These are phyloP conservation scores for Luscinia luscinia DNA, from an alignment of 2,797 vertebrate species.

Conservation along the genomic window DNA sequence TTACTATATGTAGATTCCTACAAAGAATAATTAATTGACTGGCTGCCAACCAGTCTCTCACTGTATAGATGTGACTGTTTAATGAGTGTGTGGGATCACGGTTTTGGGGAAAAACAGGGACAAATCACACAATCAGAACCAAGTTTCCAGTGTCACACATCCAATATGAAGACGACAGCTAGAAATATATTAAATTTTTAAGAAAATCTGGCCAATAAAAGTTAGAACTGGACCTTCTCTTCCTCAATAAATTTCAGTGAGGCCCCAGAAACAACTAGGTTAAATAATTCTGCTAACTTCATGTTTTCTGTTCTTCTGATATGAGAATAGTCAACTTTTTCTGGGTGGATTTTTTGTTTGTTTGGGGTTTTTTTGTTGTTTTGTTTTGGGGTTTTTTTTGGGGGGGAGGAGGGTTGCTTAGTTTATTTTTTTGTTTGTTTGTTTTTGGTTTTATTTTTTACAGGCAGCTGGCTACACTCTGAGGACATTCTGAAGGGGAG, in stretches of 20 bases:
- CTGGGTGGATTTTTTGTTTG: not conserved
- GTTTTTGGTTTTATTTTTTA: not conserved
- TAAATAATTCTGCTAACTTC: not conserved
- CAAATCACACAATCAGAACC: not conserved
- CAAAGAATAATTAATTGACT: not conserved
- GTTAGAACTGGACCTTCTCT: not conserved
- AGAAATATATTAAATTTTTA: not conserved
- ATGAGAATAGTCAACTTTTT: not conserved
- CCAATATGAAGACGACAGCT: not conserved
- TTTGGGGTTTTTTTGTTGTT: not conserved
- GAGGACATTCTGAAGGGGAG: not conserved
- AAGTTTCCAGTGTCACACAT: not conserved
- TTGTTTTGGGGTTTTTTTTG: not conserved
- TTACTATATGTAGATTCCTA: not conserved
- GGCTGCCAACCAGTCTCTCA: not conserved
- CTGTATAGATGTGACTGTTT: not conserved
- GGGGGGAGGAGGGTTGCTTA: not conserved
- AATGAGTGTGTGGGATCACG: not conserved
- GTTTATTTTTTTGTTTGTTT: no score
- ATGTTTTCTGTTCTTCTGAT: not conserved
- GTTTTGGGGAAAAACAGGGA: not conserved
- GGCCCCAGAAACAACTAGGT: not conserved
- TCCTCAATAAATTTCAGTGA: not conserved
- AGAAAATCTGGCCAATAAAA: not conserved
- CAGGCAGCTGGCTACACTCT: not conserved